Base-by-base conservation (phyloP, 23 tunicate genomes). In the Trididemnum miniatum region DNA sequence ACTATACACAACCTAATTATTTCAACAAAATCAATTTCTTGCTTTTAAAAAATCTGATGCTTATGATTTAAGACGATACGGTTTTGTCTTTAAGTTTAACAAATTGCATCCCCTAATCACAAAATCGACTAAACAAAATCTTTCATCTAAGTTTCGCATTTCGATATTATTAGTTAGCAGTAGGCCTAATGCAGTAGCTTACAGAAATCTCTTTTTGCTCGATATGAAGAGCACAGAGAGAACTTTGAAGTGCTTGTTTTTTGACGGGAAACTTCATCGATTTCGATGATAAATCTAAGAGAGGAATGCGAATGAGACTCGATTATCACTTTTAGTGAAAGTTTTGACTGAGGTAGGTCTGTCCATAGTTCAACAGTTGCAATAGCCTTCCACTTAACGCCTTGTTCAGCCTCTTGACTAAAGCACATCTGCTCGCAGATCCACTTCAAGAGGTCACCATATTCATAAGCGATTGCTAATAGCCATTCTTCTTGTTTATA, bases 361-460 rank as follows among this genome's bases (percentile, higher is more conserved):
- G 67, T 12, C 29, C 4, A n/a, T 26, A 9, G 7, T 67, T 67
- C 20, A 3, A 67, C 38, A 30, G 75, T 67, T 67, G 75, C 75
- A 67, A 67, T 67, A 5, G 37, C 7, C 38, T 4, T 3, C n/a
- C 75, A 67, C 75, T 67, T 67, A 67, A 7, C 22, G 38, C 75
- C 75, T n/a, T 33, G 37, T 9, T 12, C 31, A 33, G 9, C 38
- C 75, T 5, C 75, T 67, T 33, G 20, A 67, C 4, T 4, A 37
- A 22, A 67, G 75, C 38, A 38, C 75, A 67, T 67, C 75, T 67
- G 75, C n/a, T 67, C 67, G n/a, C 32, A 31, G 38, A 7, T 33
- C 26, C 7, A n/a, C 9, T 20, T 67, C 38, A 67, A 67, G 75
- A 67, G 75, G 37, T 5, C 38, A 32, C 38, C 75, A 67, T 33